Conservation (phyloP, 2,888 invertebrate genomes). For the Phragmatobia fuliginosa region DNA sequence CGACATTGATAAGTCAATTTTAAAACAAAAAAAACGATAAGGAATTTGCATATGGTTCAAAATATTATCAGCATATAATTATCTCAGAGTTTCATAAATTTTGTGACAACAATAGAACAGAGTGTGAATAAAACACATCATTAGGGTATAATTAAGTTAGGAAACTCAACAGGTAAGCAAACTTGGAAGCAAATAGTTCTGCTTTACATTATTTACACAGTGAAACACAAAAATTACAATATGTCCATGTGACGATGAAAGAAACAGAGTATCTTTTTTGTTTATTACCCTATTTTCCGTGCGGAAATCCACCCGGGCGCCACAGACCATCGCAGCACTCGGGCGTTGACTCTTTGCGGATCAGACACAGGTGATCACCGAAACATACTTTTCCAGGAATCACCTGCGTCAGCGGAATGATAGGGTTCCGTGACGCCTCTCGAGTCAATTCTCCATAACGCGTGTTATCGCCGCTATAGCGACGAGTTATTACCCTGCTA, state of each 20-base stretch:
- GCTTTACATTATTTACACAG: neutral
- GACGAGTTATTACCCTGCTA: too few relatives aligned
- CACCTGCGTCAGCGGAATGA: too few relatives aligned
- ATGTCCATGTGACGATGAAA: neutral
- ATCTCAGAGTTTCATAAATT: neutral
- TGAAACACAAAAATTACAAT: neutral
- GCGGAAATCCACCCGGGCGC: too few relatives aligned
- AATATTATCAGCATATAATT: neutral
- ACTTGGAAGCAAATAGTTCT: neutral
- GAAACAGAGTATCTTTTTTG: neutral
- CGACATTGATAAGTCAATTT: neutral
- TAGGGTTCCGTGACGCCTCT: too few relatives aligned
- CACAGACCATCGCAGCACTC: too few relatives aligned
- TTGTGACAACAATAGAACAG: neutral
- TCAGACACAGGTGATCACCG: too few relatives aligned
- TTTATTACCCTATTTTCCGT: too few relatives aligned
- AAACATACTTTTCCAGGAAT: too few relatives aligned
- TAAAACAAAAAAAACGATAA: neutral
- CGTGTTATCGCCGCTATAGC: too few relatives aligned
- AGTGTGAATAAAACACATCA: neutral
- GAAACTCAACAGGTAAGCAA: neutral
- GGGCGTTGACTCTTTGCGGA: too few relatives aligned
- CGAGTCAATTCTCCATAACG: too few relatives aligned
- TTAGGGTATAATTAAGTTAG: neutral
- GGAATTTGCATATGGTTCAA: neutral